Percentiles rank a stretch among this genome's conserved stretches.
Conservation (phyloP, 2,113 vertebrate genomes). For the Istiophorus platypterus region DNA sequence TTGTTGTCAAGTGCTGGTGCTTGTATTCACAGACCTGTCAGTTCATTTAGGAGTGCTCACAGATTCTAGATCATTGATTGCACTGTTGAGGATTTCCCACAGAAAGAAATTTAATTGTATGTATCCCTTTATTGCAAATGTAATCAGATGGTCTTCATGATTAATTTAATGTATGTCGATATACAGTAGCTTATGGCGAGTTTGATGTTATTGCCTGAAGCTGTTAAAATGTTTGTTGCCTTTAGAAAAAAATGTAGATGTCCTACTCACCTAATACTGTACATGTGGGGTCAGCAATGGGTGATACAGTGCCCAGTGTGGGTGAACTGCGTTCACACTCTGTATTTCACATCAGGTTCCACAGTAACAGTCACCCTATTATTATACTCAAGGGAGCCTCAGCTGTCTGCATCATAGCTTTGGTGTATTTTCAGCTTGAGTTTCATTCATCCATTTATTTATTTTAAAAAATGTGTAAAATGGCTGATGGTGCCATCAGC, state of each 20-base stretch:
- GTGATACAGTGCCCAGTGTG: slow-evolving; percentile 21
- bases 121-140: not conserved
- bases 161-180: not conserved
- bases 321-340: slow-evolving; percentile 41
- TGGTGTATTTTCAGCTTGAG: not conserved
- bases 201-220: not conserved
- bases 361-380: not conserved
- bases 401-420: not conserved
- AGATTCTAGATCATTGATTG: not conserved
- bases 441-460: slow-evolving; percentile 9
- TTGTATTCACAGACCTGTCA: not conserved
- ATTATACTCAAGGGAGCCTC: not conserved
- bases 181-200: not conserved
- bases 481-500: slow-evolving; percentile 7
- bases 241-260: not conserved
- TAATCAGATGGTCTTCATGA: not conserved
- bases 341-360: slow-evolving; percentile 41
- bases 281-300: slow-evolving; percentile 49
- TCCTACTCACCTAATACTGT: not conserved
- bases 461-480: slow-evolving; percentile 7
- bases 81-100: not conserved
- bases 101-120: not conserved
- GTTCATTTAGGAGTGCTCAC: not conserved
- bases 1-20: not conserved
- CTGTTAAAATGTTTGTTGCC: not conserved